Base-by-base conservation (phyloP, 1,140 invertebrate genomes). In the Drosophila repleta region DNA sequence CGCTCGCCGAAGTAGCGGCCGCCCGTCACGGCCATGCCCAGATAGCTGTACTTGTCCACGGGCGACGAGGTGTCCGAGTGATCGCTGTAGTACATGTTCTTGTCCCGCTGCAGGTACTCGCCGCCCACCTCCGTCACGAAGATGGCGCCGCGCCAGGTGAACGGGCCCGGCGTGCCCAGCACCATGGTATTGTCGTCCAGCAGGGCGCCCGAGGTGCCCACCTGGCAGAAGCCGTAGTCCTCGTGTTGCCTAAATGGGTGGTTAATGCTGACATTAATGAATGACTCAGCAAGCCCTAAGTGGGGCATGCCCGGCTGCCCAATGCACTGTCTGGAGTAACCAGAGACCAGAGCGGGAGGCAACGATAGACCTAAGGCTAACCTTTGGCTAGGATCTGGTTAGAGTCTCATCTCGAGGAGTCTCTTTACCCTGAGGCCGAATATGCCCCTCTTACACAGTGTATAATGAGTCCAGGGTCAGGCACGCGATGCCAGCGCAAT, bases 221-320 rank as follows among this genome's bases (percentile, higher is more conserved):
- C 97, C 93, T 99, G 98, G 92, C 98, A 99, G 88, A 96, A 97
- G 1, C 97, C 97, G 91, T 95, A 98, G 89, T 97, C 95, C 92
- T 97, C 95, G 84, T 98, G 96, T 74, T 85, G 77, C 29, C 90
- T 91, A 21, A 60, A 45, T 39, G 15, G 0, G 29, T 41, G 0
- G n/a, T n/a, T n/a, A n/a, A n/a, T n/a, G 45, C 29, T 57, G 74
- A 74, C 79, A 75, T 56, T 71, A 78, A 78, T 43, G 53, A 52
- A 52, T 52, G 24, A 43, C 15, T 43, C 0, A 17, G 39, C n/a
- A 17, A 41, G n/a, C 4, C 6, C 3, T 17, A 41, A 1, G 39
- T 13, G 0, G 32, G 11, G 10, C 11, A 2, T 35, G 3, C 11
- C 10, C 32, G 0, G 11, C 32, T 11, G 10, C 8, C 1, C 32